These are phyloP conservation scores for Anoplopoma fimbria DNA, from an alignment of 2,113 vertebrate genomes.

Conservation along the genomic window DNA sequence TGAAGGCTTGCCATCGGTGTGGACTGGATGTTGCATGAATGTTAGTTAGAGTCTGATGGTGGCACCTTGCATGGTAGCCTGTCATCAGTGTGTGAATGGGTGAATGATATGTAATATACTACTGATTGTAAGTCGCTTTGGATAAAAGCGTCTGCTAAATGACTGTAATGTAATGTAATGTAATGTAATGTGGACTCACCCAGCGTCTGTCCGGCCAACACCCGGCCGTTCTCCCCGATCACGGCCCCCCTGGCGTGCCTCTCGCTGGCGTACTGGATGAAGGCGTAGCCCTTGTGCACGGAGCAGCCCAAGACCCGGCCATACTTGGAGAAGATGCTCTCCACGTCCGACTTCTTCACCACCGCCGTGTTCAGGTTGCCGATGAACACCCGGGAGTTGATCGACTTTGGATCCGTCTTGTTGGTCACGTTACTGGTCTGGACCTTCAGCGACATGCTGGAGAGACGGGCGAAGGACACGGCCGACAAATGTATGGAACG, in stretches of 20 bases:
- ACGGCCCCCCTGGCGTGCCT: constrained; percentile 92
- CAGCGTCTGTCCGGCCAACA: constrained; percentile 92
- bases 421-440: constrained; percentile 97
- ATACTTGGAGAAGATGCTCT: constrained; percentile 94
- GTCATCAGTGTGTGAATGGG: no score
- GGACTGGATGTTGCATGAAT: no score
- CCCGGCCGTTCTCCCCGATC: constrained; percentile 91
- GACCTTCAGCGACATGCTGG: constrained; percentile 92
- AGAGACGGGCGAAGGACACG: neutral
- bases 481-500: constrained; percentile 13
- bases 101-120: no score
- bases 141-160: no score
- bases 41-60: no score
- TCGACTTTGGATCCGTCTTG: constrained; percentile 96
- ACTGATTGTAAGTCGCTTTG: no score
- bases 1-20: no score
- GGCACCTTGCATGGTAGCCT: no score
- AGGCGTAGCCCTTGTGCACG: constrained; percentile 89
- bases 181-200: constrained; percentile 86
- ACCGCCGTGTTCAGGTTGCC: constrained; percentile 96
- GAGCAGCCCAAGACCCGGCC: constrained; percentile 92
- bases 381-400: constrained; percentile 96
- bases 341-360: constrained; percentile 95
- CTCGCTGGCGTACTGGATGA: constrained; percentile 94
- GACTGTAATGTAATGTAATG: no score